Base-by-base conservation (phyloP, 2,113 vertebrate genomes). In the Nansenia antarctica region DNA sequence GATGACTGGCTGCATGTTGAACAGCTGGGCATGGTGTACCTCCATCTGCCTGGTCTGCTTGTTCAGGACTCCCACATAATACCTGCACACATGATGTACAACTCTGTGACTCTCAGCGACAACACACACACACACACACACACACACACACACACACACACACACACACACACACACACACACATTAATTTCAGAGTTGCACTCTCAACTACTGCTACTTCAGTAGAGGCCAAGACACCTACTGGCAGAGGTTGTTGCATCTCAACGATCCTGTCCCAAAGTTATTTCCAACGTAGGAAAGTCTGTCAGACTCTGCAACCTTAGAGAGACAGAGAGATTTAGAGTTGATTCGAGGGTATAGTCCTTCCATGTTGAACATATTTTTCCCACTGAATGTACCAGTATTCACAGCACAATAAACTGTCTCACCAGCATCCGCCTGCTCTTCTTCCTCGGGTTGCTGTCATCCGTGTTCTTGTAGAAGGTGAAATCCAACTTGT, bases 231-330 rank as follows among this genome's bases (percentile, higher is more conserved):
- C 7, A 3, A 20, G 30, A n/a, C 5, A 72, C 87, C 1, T 89
- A 99, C 98, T 93, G 96, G 96, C 96, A 98, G 1, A 97, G 78
- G 32, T 83, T 92, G 88, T 93, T 97, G 85, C 92, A 93, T 70
- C 93, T 96, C 49, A 88, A 55, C 3, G 87, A 87, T 5, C 66
- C 86, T 0, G 67, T 34, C 68, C 92, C 89, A 14, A 97, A 99
- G 83, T 98, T 99, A 65, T 81, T 93, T 3, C 94, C 97, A 73
- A 95, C 92, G 2, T 99, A 99, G 0, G 86, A 91, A 67, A 99
- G 89, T 49, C 95, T 87, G 27, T 96, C 91, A 0, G 96, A 92
- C 85, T 98, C 94, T 0, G 94, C 94, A 27, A 93, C 94, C 98
- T 99, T 54, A 15, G 47, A 76, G 0, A 71, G 18, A 74, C 12